A percentile compares a stretch with the other conserved stretches of the same genome.
Conservation (phyloP, 2,888 invertebrate species). For the Corythucha ciliata region DNA sequence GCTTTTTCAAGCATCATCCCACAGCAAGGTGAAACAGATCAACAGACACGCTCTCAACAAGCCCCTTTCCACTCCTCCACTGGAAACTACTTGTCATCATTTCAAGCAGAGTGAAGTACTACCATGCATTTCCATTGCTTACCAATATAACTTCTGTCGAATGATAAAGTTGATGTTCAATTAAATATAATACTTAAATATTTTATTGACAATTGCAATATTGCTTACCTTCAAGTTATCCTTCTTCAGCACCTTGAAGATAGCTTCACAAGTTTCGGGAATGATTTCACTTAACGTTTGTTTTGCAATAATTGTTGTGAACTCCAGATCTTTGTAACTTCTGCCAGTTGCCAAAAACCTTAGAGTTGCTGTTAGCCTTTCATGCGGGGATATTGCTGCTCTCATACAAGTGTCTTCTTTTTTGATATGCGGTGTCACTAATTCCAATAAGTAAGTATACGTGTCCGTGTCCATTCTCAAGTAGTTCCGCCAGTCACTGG, state of each 20-base stretch:
- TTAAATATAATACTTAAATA: conserved; percentile 27
- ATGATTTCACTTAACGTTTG: conserved; percentile 36
- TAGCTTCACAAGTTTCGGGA: conserved; percentile 19
- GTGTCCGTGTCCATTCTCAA: conserved; percentile 33
- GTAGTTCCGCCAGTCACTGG: conserved; percentile 34
- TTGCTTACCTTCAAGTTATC: conserved; percentile 34
- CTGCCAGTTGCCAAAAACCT: neutral
- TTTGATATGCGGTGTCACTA: conserved; percentile 32
- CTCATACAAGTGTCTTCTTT: conserved; percentile 33
- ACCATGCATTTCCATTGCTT: no score
- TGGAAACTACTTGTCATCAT: no score
- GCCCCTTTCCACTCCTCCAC: no score
- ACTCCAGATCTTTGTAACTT: conserved; percentile 4
- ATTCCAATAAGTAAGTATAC: conserved; percentile 30
- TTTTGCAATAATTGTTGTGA: conserved; percentile 34
- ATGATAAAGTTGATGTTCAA: no score
- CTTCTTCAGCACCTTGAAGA: conserved; percentile 34
- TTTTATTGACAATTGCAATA: conserved; percentile 20
- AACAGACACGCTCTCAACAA: no score
- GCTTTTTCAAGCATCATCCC: no score
- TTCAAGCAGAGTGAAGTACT: no score
- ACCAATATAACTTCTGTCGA: no score
- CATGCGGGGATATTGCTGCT: conserved; percentile 33
- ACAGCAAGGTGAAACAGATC: no score
- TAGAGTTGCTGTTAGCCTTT: no score